These are phyloP conservation scores for Alosa sapidissima DNA, from an alignment of 2,797 vertebrate species.

Conservation along the genomic window DNA sequence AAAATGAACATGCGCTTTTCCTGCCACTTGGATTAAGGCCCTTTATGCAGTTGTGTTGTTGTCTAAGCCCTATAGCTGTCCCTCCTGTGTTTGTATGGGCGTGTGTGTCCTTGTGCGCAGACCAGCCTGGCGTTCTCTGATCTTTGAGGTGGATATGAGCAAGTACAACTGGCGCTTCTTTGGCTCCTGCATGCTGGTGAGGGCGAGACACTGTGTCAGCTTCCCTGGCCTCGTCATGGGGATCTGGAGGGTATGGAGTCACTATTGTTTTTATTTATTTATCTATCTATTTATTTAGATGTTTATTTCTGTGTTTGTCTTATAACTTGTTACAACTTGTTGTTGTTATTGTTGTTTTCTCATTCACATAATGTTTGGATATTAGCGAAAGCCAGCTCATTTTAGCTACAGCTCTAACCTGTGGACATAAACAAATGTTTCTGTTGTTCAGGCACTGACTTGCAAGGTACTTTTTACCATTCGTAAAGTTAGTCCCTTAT, in stretches of 20 bases:
- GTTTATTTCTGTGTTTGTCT: background rate
- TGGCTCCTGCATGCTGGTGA: conserved; percentile 76
- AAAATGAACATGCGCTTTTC: too few relatives aligned
- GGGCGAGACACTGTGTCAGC: conserved; percentile 61
- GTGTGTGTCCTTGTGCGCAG: conserved; percentile 62
- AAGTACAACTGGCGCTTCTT: conserved; percentile 56
- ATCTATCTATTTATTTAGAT: background rate
- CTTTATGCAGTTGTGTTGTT: background rate
- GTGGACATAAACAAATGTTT: too few relatives aligned
- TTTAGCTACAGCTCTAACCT: too few relatives aligned
- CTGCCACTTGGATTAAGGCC: too few relatives aligned
- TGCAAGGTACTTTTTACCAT: too few relatives aligned
- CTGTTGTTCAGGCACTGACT: too few relatives aligned
- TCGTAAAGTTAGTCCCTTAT: too few relatives aligned
- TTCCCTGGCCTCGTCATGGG: conserved; percentile 80
- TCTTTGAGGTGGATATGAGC: conserved; percentile 71
- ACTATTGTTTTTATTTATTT: background rate
- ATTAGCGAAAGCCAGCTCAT: too few relatives aligned
- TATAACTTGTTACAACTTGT: too few relatives aligned
- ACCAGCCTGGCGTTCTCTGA: conserved; percentile 76
- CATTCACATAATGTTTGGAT: too few relatives aligned
- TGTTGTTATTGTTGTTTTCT: too few relatives aligned
- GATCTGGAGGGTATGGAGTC: conserved; percentile 83
- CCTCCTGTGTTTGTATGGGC: background rate
- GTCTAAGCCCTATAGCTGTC: too few relatives aligned